Conservation (phyloP, 2,888 invertebrate species). For the Aromia moschata region DNA sequence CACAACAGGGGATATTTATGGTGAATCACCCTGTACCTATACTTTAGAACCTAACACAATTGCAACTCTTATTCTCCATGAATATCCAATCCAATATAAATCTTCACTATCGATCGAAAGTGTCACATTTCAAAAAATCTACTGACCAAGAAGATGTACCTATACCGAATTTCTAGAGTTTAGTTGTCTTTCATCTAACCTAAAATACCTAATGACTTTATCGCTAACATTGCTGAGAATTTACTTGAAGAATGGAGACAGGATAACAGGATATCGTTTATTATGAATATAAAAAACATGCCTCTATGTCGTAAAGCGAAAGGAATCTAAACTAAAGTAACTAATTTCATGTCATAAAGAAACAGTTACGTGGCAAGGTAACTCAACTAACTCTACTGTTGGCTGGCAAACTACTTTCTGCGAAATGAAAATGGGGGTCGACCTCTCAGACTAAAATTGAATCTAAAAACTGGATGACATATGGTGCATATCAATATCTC, state of each 20-base stretch:
- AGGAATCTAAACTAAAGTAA: constrained; percentile 29
- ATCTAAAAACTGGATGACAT: background rate
- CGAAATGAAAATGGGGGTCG: constrained; percentile 1
- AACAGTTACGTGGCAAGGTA: constrained; percentile 41
- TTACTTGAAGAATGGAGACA: background rate
- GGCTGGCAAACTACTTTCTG: constrained; percentile 9
- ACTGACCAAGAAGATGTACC: too few species aligned
- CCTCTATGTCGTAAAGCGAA: constrained; percentile 5
- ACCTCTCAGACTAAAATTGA: constrained; percentile 3
- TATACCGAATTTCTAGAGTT: too few species aligned
- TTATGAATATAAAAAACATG: constrained; percentile 20
- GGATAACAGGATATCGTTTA: constrained; percentile 22
- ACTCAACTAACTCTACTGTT: constrained; percentile 1
- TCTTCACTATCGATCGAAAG: too few species aligned
- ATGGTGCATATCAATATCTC: constrained; percentile 2
- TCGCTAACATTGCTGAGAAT: background rate
- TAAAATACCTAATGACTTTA: too few species aligned
- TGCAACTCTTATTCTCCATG: too few species aligned
- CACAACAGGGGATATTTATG: too few species aligned
- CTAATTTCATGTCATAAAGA: constrained; percentile 47
- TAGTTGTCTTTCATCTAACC: too few species aligned
- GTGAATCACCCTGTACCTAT: too few species aligned
- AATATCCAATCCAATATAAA: too few species aligned
- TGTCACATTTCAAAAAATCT: too few species aligned
- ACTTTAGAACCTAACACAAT: too few species aligned